These are phyloP conservation scores for Cecropterus lyciades DNA, from an alignment of 1,140 invertebrate species.

Conservation along the genomic window DNA sequence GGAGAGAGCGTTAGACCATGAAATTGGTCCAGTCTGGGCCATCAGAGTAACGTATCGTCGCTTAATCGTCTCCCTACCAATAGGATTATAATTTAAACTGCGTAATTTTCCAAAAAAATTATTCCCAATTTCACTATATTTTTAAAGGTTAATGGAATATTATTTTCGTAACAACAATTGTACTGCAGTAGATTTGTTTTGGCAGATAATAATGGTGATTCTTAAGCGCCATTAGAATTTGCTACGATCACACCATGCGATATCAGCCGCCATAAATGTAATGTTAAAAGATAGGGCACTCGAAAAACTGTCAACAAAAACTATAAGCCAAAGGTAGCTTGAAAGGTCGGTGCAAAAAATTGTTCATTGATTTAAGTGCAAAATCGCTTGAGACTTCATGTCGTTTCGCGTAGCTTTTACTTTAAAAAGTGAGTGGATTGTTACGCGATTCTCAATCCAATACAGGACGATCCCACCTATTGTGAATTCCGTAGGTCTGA, in stretches of 20 bases:
- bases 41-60: constrained; percentile 58
- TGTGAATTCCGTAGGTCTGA: constrained; percentile 79
- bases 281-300: constrained; percentile 75
- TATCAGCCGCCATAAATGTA: constrained; percentile 75
- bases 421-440: constrained; percentile 49
- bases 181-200: constrained; percentile 63
- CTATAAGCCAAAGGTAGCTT: constrained; percentile 61
- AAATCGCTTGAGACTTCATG: constrained; percentile 57
- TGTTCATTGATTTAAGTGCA: constrained; percentile 54
- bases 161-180: constrained; percentile 36
- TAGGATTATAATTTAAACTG: constrained; percentile 55
- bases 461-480: constrained; percentile 69
- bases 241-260: constrained; percentile 66
- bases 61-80: constrained; percentile 62
- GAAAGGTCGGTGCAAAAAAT: constrained; percentile 75
- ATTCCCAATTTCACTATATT: neutral
- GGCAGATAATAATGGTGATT: constrained; percentile 52
- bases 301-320: constrained; percentile 78
- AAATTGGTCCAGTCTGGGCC: constrained; percentile 74
- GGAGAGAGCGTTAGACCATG: constrained; percentile 75
- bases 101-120: constrained; percentile 52
- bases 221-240: constrained; percentile 74
- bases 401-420: constrained; percentile 49
- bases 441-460: constrained; percentile 69
- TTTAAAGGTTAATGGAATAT: constrained; percentile 13